phyloP scores from a whole-genome alignment of 2,888 invertebrate species.

The Phortica okadai region DNA sequence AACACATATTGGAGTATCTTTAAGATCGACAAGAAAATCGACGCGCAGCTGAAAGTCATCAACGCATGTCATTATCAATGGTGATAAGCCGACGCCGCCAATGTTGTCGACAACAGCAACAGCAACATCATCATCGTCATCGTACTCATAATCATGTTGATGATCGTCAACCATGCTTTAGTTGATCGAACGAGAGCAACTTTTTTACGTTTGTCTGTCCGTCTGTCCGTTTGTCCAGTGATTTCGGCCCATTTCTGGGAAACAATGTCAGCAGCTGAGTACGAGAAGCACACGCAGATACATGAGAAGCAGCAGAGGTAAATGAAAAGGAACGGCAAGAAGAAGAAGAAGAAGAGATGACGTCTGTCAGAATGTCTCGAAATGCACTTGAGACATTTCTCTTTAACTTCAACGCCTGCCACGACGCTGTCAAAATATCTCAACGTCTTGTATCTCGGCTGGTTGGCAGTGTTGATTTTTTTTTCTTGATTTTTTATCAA shows the following conservation, averaged over 20 bases:
- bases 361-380: conserved; percentile 2
- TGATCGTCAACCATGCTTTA: too few relatives aligned
- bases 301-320: background rate
- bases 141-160: background rate
- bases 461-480: background rate
- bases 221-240: background rate
- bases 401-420: conserved; percentile 70
- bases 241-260: conserved; percentile 19
- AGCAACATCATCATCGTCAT: background rate
- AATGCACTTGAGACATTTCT: conserved; percentile 70
- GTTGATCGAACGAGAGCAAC: conserved; percentile 21
- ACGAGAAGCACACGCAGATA: too few relatives aligned
- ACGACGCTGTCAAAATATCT: conserved; percentile 68
- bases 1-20: background rate
- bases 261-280: conserved; percentile 14
- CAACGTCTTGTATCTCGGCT: conserved; percentile 34
- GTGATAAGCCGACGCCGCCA: conserved; percentile 44
- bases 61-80: conserved; percentile 54
- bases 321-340: background rate
- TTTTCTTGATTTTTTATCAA: background rate
- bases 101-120: background rate
- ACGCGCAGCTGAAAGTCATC: conserved; percentile 28
- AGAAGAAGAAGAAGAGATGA: background rate
- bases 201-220: background rate
- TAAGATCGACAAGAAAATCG: background rate